These are phyloP conservation scores for Mirounga angustirostris DNA, from an alignment of 2,113 vertebrate genomes.

Conservation along the genomic window DNA sequence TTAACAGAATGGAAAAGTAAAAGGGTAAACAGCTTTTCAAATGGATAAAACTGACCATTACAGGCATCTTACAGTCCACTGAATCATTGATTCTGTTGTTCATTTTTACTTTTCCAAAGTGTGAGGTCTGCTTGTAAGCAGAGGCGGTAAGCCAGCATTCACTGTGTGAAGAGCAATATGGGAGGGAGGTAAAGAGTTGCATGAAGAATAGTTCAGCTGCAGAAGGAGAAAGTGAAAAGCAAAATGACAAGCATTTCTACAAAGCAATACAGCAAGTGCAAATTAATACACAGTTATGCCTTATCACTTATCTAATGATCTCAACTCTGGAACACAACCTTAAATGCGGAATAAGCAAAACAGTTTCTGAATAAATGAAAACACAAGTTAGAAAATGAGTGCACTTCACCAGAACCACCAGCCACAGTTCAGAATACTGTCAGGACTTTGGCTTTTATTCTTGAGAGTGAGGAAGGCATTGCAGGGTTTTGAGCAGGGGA, in stretches of 20 bases:
- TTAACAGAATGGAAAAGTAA: neutral
- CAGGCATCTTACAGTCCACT: neutral
- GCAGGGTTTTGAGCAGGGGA: neutral
- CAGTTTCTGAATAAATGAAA: neutral
- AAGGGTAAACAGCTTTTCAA: neutral
- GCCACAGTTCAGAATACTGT: neutral
- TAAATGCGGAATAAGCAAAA: slow-evolving; percentile 38
- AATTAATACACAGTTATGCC: neutral
- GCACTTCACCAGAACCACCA: neutral
- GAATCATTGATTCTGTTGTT: neutral
- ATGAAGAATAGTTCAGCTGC: neutral
- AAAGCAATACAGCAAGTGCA: slow-evolving; percentile 1
- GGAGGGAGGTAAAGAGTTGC: neutral
- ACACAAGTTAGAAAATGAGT: neutral
- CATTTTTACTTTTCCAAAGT: neutral
- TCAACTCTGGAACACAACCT: neutral
- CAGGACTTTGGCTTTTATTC: neutral
- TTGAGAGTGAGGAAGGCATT: neutral
- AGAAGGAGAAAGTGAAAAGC: slow-evolving; percentile 11
- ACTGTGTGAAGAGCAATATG: neutral
- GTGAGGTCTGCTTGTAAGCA: neutral
- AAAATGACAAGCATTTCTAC: neutral
- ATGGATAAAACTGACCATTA: neutral
- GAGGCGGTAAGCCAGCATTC: neutral
- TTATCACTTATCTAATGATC: slow-evolving; percentile 16